phyloP scores from a whole-genome alignment of 2,113 vertebrate species.

The Catharus minimus region DNA sequence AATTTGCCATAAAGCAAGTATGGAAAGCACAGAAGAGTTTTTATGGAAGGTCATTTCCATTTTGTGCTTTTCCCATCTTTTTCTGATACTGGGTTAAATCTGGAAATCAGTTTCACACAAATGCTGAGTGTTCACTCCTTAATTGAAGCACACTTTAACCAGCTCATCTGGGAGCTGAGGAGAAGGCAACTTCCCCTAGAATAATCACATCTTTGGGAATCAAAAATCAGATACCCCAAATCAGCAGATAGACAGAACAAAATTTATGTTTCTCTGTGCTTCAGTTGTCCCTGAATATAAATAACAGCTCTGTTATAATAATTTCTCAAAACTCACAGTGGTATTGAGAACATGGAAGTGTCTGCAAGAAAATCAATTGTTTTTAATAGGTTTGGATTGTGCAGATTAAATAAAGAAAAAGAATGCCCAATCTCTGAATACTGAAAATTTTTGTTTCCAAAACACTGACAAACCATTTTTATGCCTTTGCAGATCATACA shows the following conservation, averaged over 20 bases:
- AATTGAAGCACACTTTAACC: neutral
- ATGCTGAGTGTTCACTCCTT: neutral
- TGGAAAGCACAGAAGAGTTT: neutral
- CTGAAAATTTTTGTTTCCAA: neutral
- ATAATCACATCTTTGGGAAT: neutral
- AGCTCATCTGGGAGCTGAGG: neutral
- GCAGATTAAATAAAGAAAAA: neutral
- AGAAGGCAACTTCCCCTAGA: neutral
- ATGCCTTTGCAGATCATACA: neutral
- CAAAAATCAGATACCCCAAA: neutral
- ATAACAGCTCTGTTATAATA: neutral
- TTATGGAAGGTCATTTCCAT: neutral
- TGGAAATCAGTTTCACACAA: neutral
- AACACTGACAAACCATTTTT: neutral
- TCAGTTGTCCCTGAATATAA: neutral
- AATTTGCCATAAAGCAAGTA: neutral
- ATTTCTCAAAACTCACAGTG: neutral
- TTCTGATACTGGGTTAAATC: neutral
- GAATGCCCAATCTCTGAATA: neutral
- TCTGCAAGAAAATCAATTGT: neutral
- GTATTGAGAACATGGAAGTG: neutral
- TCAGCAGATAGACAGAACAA: neutral
- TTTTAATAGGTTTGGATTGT: neutral
- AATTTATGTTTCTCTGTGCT: neutral
- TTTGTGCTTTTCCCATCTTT: neutral